phyloP scores from a whole-genome alignment of 92 coral and sea anemone species.

The Siderastrea siderea region DNA sequence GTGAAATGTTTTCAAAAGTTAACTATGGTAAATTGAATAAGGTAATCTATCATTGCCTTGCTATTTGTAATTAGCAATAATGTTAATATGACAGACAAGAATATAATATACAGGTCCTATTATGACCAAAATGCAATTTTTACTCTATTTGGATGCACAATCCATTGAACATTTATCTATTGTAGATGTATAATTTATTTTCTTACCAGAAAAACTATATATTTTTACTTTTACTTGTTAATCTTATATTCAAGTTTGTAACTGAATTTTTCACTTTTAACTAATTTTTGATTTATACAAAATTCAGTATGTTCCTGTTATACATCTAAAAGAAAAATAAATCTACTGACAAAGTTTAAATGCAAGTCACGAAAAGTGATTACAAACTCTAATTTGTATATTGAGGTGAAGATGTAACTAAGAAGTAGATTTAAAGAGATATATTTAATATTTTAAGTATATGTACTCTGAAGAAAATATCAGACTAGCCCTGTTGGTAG shows the following conservation, averaged over 20 bases:
- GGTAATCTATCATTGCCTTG: not conserved
- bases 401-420: constrained; percentile 13
- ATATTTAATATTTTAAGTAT: constrained; percentile 30
- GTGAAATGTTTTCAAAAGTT: not conserved
- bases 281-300: not conserved
- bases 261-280: not conserved
- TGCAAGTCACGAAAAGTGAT: not conserved
- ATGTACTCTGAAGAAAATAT: not conserved
- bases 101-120: not conserved
- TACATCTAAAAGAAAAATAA: not conserved
- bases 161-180: constrained; percentile 24
- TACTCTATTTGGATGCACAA: not conserved
- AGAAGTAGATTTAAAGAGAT: constrained; percentile 24
- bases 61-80: not conserved
- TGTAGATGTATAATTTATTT: constrained; percentile 38
- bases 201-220: constrained; percentile 22
- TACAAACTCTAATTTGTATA: not conserved
- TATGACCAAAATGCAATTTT: not conserved
- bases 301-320: not conserved
- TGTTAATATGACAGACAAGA: not conserved
- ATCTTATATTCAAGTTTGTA: not conserved
- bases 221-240: constrained; percentile 18
- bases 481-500: not conserved
- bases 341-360: not conserved
- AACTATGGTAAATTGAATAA: not conserved